phyloP scores from a whole-genome alignment of 2,797 vertebrate species.

The Smutsia gigantea region DNA sequence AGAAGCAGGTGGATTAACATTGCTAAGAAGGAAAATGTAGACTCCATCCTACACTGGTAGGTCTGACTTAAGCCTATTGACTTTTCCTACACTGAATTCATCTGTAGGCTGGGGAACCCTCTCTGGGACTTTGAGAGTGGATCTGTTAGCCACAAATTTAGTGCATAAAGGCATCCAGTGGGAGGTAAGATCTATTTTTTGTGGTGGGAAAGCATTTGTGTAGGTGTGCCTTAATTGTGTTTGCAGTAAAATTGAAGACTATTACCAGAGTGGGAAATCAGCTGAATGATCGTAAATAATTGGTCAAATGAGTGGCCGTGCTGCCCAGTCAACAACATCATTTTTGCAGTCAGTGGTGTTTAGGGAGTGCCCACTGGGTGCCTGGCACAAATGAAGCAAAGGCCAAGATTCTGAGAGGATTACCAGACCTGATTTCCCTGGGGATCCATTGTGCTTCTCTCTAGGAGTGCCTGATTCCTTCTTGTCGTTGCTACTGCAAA shows the following conservation, averaged over 20 bases:
- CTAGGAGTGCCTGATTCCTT: neutral
- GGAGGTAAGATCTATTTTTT: constrained; percentile 67
- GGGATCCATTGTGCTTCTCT: constrained; percentile 34
- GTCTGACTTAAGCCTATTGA: neutral
- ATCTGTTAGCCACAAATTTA: constrained; percentile 56
- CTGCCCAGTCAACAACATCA: neutral
- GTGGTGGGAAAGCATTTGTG: constrained; percentile 47
- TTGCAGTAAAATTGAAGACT: constrained; percentile 70
- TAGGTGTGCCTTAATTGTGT: constrained; percentile 63
- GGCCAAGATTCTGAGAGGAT: constrained; percentile 43
- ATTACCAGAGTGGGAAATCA: constrained; percentile 67
- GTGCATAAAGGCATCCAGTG: constrained; percentile 52
- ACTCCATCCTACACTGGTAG: neutral
- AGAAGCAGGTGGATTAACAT: neutral
- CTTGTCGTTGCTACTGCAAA: constrained; percentile 33
- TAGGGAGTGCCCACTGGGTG: constrained; percentile 2
- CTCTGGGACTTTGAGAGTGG: constrained; percentile 35
- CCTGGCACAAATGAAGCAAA: constrained; percentile 48
- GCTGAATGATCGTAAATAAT: constrained; percentile 62
- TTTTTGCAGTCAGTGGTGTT: constrained; percentile 55
- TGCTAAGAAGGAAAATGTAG: neutral
- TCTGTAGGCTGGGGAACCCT: neutral
- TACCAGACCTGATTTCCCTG: neutral
- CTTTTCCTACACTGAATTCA: constrained; percentile 24
- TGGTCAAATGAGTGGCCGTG: constrained; percentile 53